Percentiles rank a stretch among this genome's conserved stretches.
Evolutionary conservation across 2,113 vertebrate species (phyloP).

Genomic region (Cryptoleucopteryx plumbea): DNA sequence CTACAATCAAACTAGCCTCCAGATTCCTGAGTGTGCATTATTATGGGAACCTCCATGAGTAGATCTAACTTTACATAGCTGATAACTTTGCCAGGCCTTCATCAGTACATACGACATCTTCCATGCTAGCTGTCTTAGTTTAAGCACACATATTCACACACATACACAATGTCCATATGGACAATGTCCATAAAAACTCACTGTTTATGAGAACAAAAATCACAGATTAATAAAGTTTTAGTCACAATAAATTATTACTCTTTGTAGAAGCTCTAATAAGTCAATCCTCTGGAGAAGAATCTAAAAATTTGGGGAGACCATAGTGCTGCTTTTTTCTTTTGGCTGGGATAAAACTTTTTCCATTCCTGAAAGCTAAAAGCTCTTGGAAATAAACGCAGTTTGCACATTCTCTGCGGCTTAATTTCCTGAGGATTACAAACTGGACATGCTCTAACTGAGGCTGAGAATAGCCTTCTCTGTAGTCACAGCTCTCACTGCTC

Average conservation of each 20-base stretch:
- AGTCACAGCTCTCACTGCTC: background rate
- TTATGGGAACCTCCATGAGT: background rate
- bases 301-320: background rate
- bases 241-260: background rate
- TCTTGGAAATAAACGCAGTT: background rate
- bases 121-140: background rate
- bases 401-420: slow-evolving; percentile 6
- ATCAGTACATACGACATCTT: background rate
- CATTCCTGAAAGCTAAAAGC: background rate
- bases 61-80: background rate
- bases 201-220: background rate
- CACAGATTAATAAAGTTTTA: background rate
- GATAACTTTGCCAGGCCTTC: background rate
- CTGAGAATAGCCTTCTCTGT: background rate
- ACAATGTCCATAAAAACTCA: background rate
- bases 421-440: slow-evolving; percentile 24
- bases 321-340: background rate
- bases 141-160: background rate
- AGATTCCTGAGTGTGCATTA: background rate
- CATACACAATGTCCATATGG: background rate
- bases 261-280: background rate
- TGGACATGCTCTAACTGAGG: background rate
- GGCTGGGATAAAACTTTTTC: background rate
- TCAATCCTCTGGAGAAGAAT: background rate
- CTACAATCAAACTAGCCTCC: background rate